phyloP scores from a whole-genome alignment of 92 coral and sea anemone species.

The Paragorgia papillata region DNA sequence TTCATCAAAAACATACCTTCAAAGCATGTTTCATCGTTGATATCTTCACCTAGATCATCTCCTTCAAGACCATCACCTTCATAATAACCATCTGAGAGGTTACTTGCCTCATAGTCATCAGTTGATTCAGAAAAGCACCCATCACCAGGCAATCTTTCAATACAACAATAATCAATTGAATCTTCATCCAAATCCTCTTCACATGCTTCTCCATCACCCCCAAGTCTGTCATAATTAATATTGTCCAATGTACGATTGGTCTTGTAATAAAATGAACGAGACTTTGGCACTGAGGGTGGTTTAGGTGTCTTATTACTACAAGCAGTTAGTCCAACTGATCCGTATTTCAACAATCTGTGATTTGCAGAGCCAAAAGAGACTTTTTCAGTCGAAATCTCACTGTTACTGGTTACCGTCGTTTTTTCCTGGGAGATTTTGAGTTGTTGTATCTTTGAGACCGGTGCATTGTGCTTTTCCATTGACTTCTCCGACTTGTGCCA shows the following conservation, averaged over 20 bases:
- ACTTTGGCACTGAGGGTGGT: conserved; percentile 13
- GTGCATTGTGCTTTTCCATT: background rate
- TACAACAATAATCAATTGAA: conserved; percentile 49
- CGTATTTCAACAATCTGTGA: conserved; percentile 1
- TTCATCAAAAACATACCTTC: conserved; percentile 57
- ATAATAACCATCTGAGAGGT: conserved; percentile 47
- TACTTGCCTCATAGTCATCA: conserved; percentile 82
- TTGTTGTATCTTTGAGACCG: conserved; percentile 13
- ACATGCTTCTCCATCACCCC: conserved; percentile 91
- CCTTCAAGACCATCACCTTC: conserved; percentile 52
- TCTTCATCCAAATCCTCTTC: conserved; percentile 67
- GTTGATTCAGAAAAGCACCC: conserved; percentile 97
- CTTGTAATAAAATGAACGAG: conserved; percentile 17
- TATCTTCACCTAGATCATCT: conserved; percentile 61
- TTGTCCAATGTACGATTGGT: background rate
- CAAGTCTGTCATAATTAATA: conserved; percentile 63
- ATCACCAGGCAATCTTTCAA: conserved; percentile 92
- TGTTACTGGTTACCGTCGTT: background rate
- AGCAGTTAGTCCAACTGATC: conserved; percentile 1
- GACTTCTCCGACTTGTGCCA: background rate
- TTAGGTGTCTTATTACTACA: conserved; percentile 10
- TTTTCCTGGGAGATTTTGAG: conserved; percentile 12
- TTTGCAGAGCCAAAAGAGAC: background rate
- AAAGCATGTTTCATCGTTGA: conserved; percentile 61
- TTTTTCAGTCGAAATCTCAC: background rate